phyloP scores from a whole-genome alignment of 2,888 invertebrate genomes.

The Temnothorax unifasciatus region DNA sequence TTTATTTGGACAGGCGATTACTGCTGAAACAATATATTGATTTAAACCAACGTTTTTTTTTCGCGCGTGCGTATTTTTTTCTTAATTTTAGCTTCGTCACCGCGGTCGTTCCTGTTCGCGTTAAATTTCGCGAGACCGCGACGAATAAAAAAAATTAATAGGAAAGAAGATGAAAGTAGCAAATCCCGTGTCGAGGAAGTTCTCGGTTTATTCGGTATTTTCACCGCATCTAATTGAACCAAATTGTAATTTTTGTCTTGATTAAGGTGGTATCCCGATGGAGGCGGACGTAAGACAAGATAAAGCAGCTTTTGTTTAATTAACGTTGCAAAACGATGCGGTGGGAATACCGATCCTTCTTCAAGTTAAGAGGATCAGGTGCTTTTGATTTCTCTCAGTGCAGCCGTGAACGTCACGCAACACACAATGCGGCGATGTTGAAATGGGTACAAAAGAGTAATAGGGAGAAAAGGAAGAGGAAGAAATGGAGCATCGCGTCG shows the following conservation, averaged over 20 bases:
- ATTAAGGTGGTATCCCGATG: not conserved
- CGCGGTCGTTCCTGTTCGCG: not conserved
- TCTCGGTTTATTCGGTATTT: constrained; percentile 11
- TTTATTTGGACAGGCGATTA: constrained; percentile 10
- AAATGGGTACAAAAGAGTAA: constrained; percentile 71
- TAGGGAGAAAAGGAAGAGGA: not conserved
- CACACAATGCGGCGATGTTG: not conserved
- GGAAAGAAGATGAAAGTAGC: not conserved
- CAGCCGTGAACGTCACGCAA: constrained; percentile 11
- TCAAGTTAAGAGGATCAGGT: not conserved
- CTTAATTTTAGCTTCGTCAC: constrained; percentile 20
- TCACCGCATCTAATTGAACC: not conserved
- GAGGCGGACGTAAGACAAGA: not conserved
- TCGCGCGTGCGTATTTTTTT: not conserved
- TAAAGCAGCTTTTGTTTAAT: constrained; percentile 9
- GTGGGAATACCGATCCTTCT: constrained; percentile 13
- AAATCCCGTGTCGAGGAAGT: not conserved
- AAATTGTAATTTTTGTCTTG: constrained; percentile 5
- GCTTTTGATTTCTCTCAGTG: constrained; percentile 22
- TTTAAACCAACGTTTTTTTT: constrained; percentile 11
- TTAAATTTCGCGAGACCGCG: not conserved
- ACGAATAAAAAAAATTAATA: not conserved
- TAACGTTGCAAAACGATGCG: not conserved
- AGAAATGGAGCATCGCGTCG: constrained; percentile 68
- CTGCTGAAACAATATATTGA: constrained; percentile 32